Base-by-base conservation (phyloP, 1,140 invertebrate genomes). In the Catajapyx aquilonaris region DNA sequence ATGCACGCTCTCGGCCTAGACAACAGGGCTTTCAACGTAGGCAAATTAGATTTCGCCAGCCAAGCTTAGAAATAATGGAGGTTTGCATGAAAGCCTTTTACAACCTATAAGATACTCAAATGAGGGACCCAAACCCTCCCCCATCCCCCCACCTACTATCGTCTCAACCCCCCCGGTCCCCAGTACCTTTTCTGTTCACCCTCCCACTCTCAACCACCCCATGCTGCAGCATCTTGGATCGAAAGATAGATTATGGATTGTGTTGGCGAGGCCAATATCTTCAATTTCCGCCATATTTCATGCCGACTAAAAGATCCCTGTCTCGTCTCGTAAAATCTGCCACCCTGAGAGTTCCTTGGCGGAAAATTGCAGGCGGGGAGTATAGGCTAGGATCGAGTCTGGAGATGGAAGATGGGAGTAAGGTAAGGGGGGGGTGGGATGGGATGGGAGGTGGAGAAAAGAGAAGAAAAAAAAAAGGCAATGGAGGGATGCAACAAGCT, bases 21-120 rank as follows among this genome's bases (percentile, higher is more conserved):
- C 41, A 49, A 45, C 45, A 50, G 47, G 40, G 49, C 49, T 51
- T 51, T 51, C 48, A 51, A 45, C 47, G 41, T 48, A 48, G 38
- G 48, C 44, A 51, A 51, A 51, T 51, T 49, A 49, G 48, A 51
- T 51, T 51, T 47, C 31, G 45, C 33, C 38, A 47, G 42, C 40
- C 41, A 42, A 44, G 44, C 42, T 51, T 45, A 49, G 47, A 39
- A 46, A 48, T 49, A 48, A 48, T 50, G 47, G 47, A 46, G 44
- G 42, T 47, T 49, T 46, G 35, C 45, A 49, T 49, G 47, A 49
- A 49, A 49, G 46, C 47, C 46, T 49, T 47, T 49, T 49, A 46
- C 46, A 38, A 38, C 40, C 34, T 38, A 25, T 25, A 32, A 28
- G 33, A 34, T 34, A 19, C 33, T 34, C 17, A 34, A 34, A 34